phyloP scores from a whole-genome alignment of 2,888 invertebrate species.

The Schrankia costaestrigalis region DNA sequence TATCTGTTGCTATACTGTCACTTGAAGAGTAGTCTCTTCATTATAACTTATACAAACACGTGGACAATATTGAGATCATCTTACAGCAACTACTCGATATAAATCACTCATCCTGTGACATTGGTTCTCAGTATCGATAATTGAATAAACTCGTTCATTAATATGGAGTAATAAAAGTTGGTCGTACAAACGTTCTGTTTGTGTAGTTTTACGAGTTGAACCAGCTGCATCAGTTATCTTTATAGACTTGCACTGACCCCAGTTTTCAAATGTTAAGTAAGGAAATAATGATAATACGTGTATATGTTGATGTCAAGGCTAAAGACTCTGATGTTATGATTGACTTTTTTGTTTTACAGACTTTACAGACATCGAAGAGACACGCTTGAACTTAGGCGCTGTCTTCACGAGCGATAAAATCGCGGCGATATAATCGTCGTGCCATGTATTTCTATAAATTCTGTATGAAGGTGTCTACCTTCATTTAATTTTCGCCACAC shows the following conservation, averaged over 20 bases:
- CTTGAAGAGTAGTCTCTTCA: slow-evolving; percentile 3
- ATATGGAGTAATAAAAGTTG: slow-evolving; percentile 63
- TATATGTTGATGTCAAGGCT: slow-evolving; percentile 13
- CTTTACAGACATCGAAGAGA: no score
- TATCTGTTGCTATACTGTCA: slow-evolving; percentile 32
- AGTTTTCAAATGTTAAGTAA: slow-evolving; percentile 35
- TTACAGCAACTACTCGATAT: slow-evolving; percentile 34
- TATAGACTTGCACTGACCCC: slow-evolving; percentile 59
- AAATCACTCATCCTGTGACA: slow-evolving; percentile 68
- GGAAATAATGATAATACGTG: slow-evolving; percentile 15
- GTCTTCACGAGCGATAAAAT: no score
- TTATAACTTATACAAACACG: slow-evolving; percentile 6
- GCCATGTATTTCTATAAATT: no score
- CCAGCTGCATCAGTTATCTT: slow-evolving; percentile 66
- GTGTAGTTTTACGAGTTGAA: slow-evolving; percentile 66
- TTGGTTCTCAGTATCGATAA: slow-evolving; percentile 70
- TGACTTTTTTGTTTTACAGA: slow-evolving; percentile 2
- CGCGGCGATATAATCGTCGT: no score
- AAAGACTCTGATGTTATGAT: slow-evolving; percentile 4
- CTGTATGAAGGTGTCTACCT: no score
- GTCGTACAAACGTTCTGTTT: slow-evolving; percentile 62
- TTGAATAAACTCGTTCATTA: slow-evolving; percentile 77
- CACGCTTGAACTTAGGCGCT: no score
- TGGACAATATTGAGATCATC: slow-evolving; percentile 35
- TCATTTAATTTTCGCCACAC: no score